Conservation (phyloP, 1,140 invertebrate genomes). For the Papilio glaucus region DNA sequence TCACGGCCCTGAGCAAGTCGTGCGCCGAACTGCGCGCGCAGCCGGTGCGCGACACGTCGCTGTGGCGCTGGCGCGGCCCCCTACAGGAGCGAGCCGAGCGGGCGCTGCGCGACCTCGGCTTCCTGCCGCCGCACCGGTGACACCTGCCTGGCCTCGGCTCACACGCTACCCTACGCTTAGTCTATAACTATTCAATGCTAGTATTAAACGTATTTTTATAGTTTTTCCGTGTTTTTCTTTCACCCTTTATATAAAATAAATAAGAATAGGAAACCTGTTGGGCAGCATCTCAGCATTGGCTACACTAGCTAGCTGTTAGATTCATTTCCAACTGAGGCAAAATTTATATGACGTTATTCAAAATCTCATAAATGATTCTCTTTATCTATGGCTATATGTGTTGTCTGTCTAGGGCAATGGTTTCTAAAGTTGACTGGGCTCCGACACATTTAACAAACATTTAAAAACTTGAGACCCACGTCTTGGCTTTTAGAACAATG, state of each 20-base stretch:
- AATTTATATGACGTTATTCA: too few relatives aligned
- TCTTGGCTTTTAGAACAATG: too few relatives aligned
- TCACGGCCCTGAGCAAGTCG: constrained; percentile 93
- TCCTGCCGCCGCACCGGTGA: constrained; percentile 84
- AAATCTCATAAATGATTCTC: too few relatives aligned
- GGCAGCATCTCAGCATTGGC: too few relatives aligned
- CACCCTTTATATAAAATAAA: background rate
- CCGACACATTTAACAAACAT: too few relatives aligned
- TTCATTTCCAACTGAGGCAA: too few relatives aligned
- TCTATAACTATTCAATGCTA: constrained; percentile 56
- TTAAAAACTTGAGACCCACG: too few relatives aligned
- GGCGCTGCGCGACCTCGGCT: constrained; percentile 89
- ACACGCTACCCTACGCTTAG: constrained; percentile 50
- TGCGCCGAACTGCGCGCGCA: constrained; percentile 93
- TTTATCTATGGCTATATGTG: too few relatives aligned
- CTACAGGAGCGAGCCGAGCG: constrained; percentile 88
- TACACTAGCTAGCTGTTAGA: too few relatives aligned
- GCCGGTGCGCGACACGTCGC: constrained; percentile 92
- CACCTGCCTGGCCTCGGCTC: constrained; percentile 35
- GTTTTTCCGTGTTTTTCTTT: constrained; percentile 47
- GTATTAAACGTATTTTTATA: constrained; percentile 72
- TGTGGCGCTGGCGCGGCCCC: constrained; percentile 93
- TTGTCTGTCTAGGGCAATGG: too few relatives aligned
- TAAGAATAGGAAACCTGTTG: too few relatives aligned
- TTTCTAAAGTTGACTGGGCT: too few relatives aligned